These are phyloP conservation scores for Poecile atricapillus DNA, from an alignment of 2,113 vertebrate genomes.

Conservation along the genomic window DNA sequence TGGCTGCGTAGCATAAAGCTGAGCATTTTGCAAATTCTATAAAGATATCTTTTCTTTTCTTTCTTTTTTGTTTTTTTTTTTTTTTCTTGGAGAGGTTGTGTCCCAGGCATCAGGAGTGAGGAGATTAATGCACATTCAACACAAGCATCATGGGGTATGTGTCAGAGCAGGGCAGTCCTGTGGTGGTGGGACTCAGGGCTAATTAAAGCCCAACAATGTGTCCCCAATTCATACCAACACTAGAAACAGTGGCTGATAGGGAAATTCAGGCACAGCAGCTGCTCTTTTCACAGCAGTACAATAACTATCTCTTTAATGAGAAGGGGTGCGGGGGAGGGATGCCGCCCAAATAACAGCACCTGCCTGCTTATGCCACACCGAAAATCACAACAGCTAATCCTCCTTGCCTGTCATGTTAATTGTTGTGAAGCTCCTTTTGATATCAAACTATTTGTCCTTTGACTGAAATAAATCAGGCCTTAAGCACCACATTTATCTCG, in stretches of 20 bases:
- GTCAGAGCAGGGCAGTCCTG: constrained; percentile 42
- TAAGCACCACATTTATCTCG: constrained; percentile 53
- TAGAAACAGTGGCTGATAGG: constrained; percentile 63
- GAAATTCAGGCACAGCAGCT: constrained; percentile 74
- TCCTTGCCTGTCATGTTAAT: constrained; percentile 66
- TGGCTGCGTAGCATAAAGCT: background rate
- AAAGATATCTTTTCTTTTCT: background rate
- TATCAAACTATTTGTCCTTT: constrained; percentile 66
- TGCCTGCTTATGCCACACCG: constrained; percentile 66
- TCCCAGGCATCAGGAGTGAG: background rate
- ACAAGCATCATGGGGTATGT: constrained; percentile 21
- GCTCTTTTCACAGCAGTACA: constrained; percentile 76
- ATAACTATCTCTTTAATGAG: constrained; percentile 67
- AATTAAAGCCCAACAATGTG: constrained; percentile 57
- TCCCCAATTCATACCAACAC: constrained; percentile 30
- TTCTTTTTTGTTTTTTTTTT: too few species aligned
- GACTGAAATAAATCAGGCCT: constrained; percentile 66
- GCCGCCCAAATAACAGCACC: constrained; percentile 67
- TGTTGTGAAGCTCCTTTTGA: constrained; percentile 52
- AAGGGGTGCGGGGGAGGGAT: constrained; percentile 8
- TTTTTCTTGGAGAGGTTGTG: background rate
- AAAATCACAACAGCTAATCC: constrained; percentile 55
- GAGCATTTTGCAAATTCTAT: background rate
- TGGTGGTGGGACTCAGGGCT: background rate
- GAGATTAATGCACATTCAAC: constrained; percentile 42